Evolutionary conservation across 2,113 vertebrate species (phyloP), one percentile per base, ranked within the genome.

Genomic region (Oncorhynchus gorbuscha): DNA sequence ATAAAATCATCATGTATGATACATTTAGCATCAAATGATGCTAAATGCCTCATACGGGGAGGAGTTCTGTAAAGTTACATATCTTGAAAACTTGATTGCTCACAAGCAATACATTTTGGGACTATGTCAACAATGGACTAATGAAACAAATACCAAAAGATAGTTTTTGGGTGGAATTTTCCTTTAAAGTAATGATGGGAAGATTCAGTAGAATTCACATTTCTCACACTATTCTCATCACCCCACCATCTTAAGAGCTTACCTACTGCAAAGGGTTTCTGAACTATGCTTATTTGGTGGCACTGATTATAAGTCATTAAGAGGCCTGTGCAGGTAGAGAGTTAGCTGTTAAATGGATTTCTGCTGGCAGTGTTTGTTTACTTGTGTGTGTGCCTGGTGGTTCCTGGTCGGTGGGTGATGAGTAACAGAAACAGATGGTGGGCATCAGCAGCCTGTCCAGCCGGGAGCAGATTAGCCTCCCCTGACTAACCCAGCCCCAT

Each of bases 371-470:
- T 84, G 84, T 86, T 85, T 92, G 88, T 91, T 88, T 91, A 83
- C 84, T 80, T 55, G 76, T 85, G 76, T 83, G 74, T 73, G 64
- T 69, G 80, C 81, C 80, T 89, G 12, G 85, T 85, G 87, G 83
- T 83, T 88, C 73, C 90, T 81, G 85, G 78, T 77, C 18, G n/a
- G 72, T 71, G 79, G 88, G 80, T 89, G 91, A 92, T 88, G 85
- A 91, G 81, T 87, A 87, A 85, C 89, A 92, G 88, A 89, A 89
- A 88, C 92, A 93, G 92, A 92, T 93, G 92, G 89, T 88, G 87
- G 90, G 82, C 91, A 92, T 93, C 91, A 92, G 28, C 39, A 62
- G 77, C 26, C 81, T 74, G 76, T 76, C 84, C 11, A 82, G 81
- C 83, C 79, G 81, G 83, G 85, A 83, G 89, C 81, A 91, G 89